Evolutionary conservation across 2,888 invertebrate genomes (phyloP), one percentile per base, ranked within the genome.

Genomic region (Chymomyza fuscimana): DNA sequence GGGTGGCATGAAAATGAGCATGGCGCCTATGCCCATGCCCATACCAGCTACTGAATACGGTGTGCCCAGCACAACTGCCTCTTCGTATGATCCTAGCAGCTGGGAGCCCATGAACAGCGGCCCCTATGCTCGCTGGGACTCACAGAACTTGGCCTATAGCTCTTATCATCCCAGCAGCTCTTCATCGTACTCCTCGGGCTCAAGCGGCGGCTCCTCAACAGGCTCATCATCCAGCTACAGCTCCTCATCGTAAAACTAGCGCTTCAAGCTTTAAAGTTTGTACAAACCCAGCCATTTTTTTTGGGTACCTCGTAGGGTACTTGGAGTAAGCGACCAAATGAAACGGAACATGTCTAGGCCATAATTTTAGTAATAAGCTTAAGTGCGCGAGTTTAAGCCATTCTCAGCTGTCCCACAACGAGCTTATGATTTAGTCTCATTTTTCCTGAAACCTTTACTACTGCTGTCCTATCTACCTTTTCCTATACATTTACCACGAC

Each of bases 71-170:
- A 92, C 93, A 40, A 94, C 95, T 40, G 93, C 94, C 73, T 95
- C 95, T 86, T 95, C 96, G 3, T 96, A 96, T 93, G 94, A 94
- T 7, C 94, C 94, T 78, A 89, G 89, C 76, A 90, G 90, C 79
- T 95, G 95, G 95, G 95, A 95, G 88, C 94, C 95, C 4, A 92
- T 93, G 77, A 94, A 93, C 87, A 94, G 95, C 63, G 96, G 96
- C 9, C 96, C 96, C 1, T 96, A 96, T 91, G 94, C 96, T 61
- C 93, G 96, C 78, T 96, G 96, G 95, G 95, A 95, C 82, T 92
- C 93, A 70, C 94, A 95, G 64, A 94, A 94, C 82, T 91, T 95
- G 78, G 95, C 95, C 32, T 95, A 95, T 90, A 95, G 94, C 85
- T 94, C 95, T 1, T 95, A 95, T 92, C 95, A 95, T 88, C 94